phyloP scores from a whole-genome alignment of 1,140 invertebrate genomes.

The Drosophila chauvacae region DNA sequence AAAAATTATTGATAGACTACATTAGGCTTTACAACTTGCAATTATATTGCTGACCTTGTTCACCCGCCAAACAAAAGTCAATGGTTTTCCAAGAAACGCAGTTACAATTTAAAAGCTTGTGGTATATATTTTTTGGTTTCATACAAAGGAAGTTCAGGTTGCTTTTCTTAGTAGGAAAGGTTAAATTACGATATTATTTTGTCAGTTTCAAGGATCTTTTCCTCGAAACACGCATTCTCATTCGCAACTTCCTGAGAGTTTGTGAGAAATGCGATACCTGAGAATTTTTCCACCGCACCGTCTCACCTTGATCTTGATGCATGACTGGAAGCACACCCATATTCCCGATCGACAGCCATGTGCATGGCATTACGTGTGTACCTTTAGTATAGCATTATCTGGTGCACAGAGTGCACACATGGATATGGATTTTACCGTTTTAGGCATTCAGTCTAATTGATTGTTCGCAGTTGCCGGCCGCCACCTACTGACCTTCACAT shows the following conservation, averaged over 20 bases:
- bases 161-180: not conserved
- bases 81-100: constrained; percentile 6
- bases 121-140: not conserved
- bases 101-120: not conserved
- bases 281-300: not conserved
- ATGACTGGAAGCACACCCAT: constrained; percentile 49
- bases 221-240: not conserved
- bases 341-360: constrained; percentile 36
- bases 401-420: constrained; percentile 45
- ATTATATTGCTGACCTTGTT: constrained; percentile 6
- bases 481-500: constrained; percentile 83
- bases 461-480: constrained; percentile 72
- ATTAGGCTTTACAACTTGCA: constrained; percentile 6
- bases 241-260: constrained; percentile 5
- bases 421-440: constrained; percentile 72
- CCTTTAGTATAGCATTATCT: constrained; percentile 35
- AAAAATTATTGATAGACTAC: constrained; percentile 25
- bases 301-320: constrained; percentile 56
- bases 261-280: constrained; percentile 4
- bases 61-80: constrained; percentile 4
- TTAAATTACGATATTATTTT: not conserved
- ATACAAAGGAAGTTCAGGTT: too few species aligned
- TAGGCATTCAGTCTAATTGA: constrained; percentile 75
- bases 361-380: constrained; percentile 42
- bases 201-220: not conserved